phyloP scores from a whole-genome alignment of 2,888 invertebrate species.

The Agapetus fuscipes region DNA sequence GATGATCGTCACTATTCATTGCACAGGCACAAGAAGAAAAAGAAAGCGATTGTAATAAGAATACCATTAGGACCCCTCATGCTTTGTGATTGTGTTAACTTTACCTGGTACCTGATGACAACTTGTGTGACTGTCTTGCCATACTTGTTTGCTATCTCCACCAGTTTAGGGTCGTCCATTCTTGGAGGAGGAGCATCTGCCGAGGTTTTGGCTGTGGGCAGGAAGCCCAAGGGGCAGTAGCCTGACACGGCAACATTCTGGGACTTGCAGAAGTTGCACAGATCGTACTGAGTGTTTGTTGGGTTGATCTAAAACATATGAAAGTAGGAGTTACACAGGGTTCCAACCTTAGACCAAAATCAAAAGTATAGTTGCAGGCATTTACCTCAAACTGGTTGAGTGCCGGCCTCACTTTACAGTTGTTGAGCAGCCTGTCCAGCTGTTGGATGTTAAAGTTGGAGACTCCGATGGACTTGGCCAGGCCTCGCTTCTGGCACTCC shows the following conservation, averaged over 20 bases:
- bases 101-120: slow-evolving; percentile 54
- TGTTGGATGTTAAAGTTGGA: slow-evolving; percentile 74
- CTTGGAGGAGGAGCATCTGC: slow-evolving; percentile 40
- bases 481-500: slow-evolving; percentile 51
- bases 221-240: slow-evolving; percentile 60
- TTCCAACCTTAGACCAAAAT: not conserved
- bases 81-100: too few species aligned
- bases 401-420: slow-evolving; percentile 50
- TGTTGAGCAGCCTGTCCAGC: slow-evolving; percentile 51
- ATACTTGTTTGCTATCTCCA: slow-evolving; percentile 49
- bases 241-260: slow-evolving; percentile 58
- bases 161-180: slow-evolving; percentile 43
- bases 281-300: slow-evolving; percentile 55
- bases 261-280: slow-evolving; percentile 55
- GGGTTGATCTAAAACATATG: slow-evolving; percentile 41
- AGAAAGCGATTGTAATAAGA: not conserved
- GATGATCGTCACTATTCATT: too few species aligned
- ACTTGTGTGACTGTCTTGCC: slow-evolving; percentile 55
- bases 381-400: slow-evolving; percentile 44
- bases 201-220: slow-evolving; percentile 37
- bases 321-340: not conserved
- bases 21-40: not conserved
- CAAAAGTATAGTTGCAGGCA: not conserved
- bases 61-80: too few species aligned
- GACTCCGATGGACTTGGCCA: slow-evolving; percentile 62